Conservation (phyloP, 2,797 vertebrate genomes). For the Leptoclinus maculatus region DNA sequence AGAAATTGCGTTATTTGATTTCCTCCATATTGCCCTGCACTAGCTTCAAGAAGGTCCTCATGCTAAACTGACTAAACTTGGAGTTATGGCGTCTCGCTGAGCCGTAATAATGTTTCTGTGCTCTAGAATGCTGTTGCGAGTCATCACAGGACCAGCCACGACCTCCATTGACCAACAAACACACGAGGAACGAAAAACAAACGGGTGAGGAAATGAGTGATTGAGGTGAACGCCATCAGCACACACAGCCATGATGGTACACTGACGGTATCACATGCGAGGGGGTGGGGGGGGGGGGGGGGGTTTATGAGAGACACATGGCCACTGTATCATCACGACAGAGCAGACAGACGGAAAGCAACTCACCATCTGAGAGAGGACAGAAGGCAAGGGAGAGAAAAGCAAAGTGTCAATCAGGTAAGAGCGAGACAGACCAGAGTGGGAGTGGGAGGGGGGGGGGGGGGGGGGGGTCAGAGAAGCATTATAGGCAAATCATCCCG, state of each 20-base stretch:
- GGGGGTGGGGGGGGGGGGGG: no score
- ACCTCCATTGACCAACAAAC: constrained; percentile 4
- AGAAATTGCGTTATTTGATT: no score
- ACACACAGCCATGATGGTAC: constrained; percentile 42
- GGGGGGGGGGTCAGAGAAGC: constrained; percentile 49
- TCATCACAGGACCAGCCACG: neutral
- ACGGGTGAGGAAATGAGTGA: constrained; percentile 49
- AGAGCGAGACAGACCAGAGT: constrained; percentile 51
- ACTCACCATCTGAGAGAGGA: constrained; percentile 83
- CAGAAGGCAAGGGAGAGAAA: constrained; percentile 79
- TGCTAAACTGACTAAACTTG: neutral
- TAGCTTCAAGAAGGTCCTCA: neutral
- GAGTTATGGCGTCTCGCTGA: neutral
- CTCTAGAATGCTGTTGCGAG: neutral
- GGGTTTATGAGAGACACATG: constrained; percentile 72
- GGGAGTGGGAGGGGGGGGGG: constrained; percentile 5
- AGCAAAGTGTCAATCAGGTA: constrained; percentile 78
- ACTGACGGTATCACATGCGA: constrained; percentile 16
- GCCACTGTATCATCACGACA: constrained; percentile 67
- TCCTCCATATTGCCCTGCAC: no score
- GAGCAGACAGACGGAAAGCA: constrained; percentile 65
- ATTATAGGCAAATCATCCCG: constrained; percentile 79
- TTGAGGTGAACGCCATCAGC: constrained; percentile 21
- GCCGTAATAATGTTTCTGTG: neutral
- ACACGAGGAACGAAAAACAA: constrained; percentile 12